Conservation (phyloP, 2,113 vertebrate genomes). For the Microcebus lehilahytsara region DNA sequence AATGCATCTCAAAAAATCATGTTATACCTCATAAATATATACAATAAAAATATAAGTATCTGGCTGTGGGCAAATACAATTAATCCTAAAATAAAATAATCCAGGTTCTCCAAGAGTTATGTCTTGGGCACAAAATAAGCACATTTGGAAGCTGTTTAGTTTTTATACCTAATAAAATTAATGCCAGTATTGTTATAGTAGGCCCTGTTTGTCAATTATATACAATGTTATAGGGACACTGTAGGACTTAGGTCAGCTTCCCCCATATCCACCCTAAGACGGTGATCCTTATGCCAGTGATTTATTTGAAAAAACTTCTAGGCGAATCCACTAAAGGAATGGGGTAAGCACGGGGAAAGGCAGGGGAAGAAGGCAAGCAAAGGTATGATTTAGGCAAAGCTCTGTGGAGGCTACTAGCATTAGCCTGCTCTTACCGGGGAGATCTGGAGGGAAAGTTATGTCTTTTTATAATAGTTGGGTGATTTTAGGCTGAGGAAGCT, state of each 20-base stretch:
- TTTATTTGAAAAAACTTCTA: neutral
- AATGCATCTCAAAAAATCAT: neutral
- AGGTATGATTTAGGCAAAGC: neutral
- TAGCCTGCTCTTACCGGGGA: neutral
- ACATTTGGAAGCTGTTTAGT: neutral
- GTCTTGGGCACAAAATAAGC: neutral
- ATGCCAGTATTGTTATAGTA: neutral
- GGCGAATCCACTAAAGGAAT: neutral
- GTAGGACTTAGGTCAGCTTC: neutral
- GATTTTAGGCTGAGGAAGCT: neutral
- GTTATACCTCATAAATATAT: too few species aligned
- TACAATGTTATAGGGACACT: neutral
- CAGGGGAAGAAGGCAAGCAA: neutral
- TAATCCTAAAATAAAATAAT: neutral
- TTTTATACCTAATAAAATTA: neutral
- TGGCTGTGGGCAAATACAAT: neutral
- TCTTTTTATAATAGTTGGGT: neutral
- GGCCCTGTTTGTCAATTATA: neutral
- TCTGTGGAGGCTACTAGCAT: neutral
- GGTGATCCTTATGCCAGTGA: neutral
- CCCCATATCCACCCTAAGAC: neutral
- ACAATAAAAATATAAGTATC: neutral
- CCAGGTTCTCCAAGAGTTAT: neutral
- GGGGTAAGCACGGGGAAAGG: neutral
- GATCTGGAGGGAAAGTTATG: neutral